Conservation (phyloP, 1,140 invertebrate species). For the Pseudomyrmex sp. region DNA sequence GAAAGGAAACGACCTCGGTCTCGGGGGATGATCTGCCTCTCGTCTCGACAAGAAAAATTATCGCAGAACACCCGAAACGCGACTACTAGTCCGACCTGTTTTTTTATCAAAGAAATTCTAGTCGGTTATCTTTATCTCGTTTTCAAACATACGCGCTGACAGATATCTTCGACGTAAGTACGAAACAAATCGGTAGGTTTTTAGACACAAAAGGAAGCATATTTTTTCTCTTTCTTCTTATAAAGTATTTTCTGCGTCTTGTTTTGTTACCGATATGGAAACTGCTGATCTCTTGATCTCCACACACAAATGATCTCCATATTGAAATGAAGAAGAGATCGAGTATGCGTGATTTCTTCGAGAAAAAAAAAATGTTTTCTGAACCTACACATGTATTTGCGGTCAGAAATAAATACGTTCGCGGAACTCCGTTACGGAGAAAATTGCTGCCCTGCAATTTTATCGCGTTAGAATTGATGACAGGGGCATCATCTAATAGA, state of each 20-base stretch:
- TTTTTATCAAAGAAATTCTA: not conserved
- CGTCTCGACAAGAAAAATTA: constrained; percentile 16
- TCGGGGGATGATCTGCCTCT: constrained; percentile 16
- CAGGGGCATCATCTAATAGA: not conserved
- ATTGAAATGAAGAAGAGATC: not conserved
- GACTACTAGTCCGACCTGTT: not conserved
- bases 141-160: not conserved
- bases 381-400: constrained; percentile 27
- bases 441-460: constrained; percentile 24
- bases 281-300: no score
- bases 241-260: not conserved
- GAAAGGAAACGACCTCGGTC: constrained; percentile 14
- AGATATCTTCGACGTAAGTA: not conserved
- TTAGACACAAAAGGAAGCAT: not conserved
- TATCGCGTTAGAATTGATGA: constrained; percentile 25
- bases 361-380: constrained; percentile 7
- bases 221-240: not conserved
- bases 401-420: constrained; percentile 21
- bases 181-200: not conserved
- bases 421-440: not conserved
- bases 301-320: not conserved
- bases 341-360: constrained; percentile 10
- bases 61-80: not conserved
- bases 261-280: not conserved
- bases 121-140: not conserved